Conservation (phyloP, 2,888 invertebrate genomes). For the Fragum fragum region DNA sequence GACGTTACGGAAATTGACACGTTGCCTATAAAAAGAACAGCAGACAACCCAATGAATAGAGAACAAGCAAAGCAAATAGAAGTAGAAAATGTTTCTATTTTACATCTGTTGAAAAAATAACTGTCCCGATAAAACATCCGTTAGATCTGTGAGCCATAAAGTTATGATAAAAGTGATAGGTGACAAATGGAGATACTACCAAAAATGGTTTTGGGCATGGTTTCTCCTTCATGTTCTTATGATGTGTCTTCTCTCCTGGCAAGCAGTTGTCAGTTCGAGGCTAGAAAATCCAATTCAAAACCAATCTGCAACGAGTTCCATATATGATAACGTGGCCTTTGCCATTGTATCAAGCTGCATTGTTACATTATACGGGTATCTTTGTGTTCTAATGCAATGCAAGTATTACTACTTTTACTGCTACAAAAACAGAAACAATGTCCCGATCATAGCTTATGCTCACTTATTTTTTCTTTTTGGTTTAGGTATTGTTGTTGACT, state of each 20-base stretch:
- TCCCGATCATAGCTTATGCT: not conserved
- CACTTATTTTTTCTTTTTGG: not conserved
- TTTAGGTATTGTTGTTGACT: not conserved
- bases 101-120: not conserved
- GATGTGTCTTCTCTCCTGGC: not conserved
- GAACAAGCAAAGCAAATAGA: no score
- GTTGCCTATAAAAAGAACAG: not conserved
- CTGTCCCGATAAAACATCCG: not conserved
- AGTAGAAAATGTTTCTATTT: not conserved
- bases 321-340: not conserved
- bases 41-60: no score
- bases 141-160: not conserved
- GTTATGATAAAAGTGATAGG: not conserved
- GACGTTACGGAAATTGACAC: constrained; percentile 12
- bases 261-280: constrained; percentile 2
- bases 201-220: not conserved
- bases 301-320: not conserved
- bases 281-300: not conserved
- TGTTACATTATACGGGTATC: not conserved
- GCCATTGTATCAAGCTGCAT: not conserved
- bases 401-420: not conserved
- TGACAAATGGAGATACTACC: not conserved
- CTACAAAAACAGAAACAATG: not conserved
- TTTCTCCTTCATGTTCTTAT: not conserved
- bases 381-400: not conserved